phyloP scores from a whole-genome alignment of 2,888 invertebrate genomes.

The Cephus sareptanus region DNA sequence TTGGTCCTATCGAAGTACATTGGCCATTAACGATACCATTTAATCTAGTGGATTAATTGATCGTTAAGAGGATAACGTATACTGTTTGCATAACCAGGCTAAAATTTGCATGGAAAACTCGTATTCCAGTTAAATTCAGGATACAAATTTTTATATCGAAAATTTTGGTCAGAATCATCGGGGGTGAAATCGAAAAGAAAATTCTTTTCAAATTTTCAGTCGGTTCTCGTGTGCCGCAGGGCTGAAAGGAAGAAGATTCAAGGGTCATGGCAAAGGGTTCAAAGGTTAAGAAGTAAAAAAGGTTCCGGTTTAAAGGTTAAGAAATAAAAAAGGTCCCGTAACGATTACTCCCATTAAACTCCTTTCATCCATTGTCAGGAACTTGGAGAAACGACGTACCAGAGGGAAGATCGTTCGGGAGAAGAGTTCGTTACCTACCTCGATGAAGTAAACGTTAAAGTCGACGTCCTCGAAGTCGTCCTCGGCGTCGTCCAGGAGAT shows the following conservation, averaged over 20 bases:
- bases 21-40: background rate
- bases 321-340: background rate
- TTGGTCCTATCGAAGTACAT: background rate
- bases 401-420: background rate
- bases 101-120: background rate
- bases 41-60: background rate
- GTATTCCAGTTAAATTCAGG: background rate
- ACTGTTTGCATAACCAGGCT: background rate
- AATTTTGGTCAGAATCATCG: background rate
- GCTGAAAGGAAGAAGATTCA: background rate
- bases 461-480: background rate
- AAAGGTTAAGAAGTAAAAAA: background rate
- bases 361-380: slow-evolving; percentile 4
- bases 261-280: background rate
- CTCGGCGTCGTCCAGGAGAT: background rate
- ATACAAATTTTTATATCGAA: background rate
- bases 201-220: background rate
- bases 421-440: background rate
- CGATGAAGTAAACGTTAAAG: background rate
- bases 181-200: background rate
- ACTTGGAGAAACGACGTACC: background rate
- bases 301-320: background rate
- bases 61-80: background rate
- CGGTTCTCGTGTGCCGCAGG: background rate
- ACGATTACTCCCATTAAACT: background rate